Conservation (phyloP, 2,797 vertebrate species). For the Anguilla obscura region DNA sequence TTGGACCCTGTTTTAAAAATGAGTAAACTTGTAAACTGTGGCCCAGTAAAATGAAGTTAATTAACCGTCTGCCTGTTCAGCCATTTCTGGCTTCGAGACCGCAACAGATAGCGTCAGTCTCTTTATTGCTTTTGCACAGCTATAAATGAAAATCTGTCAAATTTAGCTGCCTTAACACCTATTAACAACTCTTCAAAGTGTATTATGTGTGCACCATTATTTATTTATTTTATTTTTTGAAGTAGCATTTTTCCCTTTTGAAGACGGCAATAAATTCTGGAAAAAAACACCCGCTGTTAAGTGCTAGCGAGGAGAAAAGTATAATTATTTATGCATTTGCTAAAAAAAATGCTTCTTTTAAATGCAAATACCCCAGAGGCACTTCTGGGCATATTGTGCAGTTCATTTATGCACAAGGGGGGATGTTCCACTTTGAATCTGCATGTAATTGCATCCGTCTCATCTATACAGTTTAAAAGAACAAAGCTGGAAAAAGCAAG, state of each 20-base stretch:
- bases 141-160: slow-evolving; percentile 17
- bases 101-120: slow-evolving; percentile 5
- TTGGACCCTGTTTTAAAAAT: neutral
- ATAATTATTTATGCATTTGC: slow-evolving; percentile 54
- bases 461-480: slow-evolving; percentile 40
- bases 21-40: neutral
- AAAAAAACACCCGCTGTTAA: slow-evolving; percentile 53
- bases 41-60: neutral
- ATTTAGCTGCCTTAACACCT: slow-evolving; percentile 17
- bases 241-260: slow-evolving; percentile 55
- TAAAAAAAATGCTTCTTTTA: slow-evolving; percentile 55
- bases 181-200: slow-evolving; percentile 22
- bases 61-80: neutral
- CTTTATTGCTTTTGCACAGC: neutral
- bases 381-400: slow-evolving; percentile 53
- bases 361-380: slow-evolving; percentile 65
- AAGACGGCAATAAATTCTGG: slow-evolving; percentile 50
- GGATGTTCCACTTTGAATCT: slow-evolving; percentile 54
- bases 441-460: slow-evolving; percentile 54
- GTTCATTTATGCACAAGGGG: slow-evolving; percentile 58
- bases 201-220: slow-evolving; percentile 12
- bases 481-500: slow-evolving; percentile 45
- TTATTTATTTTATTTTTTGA: slow-evolving; percentile 42
- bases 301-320: slow-evolving; percentile 43
- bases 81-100: neutral